Base-by-base conservation (phyloP, 2,888 invertebrate genomes). In the Spodoptera picta region DNA sequence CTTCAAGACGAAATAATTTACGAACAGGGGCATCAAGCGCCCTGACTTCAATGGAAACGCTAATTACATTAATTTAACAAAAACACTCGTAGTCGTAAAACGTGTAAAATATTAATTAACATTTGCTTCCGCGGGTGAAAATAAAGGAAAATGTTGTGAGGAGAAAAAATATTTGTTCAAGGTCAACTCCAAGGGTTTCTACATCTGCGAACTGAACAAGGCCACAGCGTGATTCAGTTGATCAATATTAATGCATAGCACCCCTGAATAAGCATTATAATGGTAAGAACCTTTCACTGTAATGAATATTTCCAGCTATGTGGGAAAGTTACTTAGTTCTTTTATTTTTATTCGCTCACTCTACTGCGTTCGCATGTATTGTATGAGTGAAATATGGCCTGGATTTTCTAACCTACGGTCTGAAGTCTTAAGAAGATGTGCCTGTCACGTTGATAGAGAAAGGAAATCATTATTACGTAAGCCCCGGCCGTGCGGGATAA, bases 281-380 rank as follows among this genome's bases (percentile, higher is more conserved):
- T 80, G 70, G 75, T 75, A 66, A 56, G 78, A 87, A 86, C 86
- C 88, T 89, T 88, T 89, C 80, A 85, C 62, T 72, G 72, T 87
- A 88, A 89, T 89, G 88, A 89, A 85, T 86, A 84, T 85, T 84
- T 81, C 80, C 79, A 72, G 75, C 76, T 71, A 77, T 79, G 79
- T 72, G 75, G 79, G 80, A 79, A 80, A 73, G 69, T 75, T 72
- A 73, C 74, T 75, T 68, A 80, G 76, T 78, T 80, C 75, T 80
- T 82, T 82, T 81, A 75, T 84, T 82, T 75, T 80, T 66, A 75
- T 74, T 75, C 65, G 57, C 58, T 59, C 31, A 65, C 51, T 67
- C 62, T 70, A 65, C 60, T 71, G 69, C 65, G 65, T 58, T 61
- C 55, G 65, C 63, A 46, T 60, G 46, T 65, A 52, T 60, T 58